phyloP scores from a whole-genome alignment of 2,888 invertebrate genomes.

The Amiota mariae region DNA sequence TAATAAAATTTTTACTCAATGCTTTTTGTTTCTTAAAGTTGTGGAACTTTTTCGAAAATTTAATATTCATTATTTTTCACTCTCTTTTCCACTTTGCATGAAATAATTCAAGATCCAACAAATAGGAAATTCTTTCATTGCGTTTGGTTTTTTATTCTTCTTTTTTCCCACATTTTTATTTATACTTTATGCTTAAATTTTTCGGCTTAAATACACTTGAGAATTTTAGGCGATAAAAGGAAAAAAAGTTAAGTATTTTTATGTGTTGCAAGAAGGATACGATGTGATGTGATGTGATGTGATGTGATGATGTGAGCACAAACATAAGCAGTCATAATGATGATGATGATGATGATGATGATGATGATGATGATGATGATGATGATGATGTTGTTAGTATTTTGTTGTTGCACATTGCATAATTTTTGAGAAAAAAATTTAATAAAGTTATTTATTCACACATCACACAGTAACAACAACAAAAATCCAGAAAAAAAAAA shows the following conservation, averaged over 20 bases:
- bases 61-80: constrained; percentile 10
- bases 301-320: too few species aligned
- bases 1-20: too few species aligned
- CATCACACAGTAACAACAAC: constrained; percentile 1
- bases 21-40: too few species aligned
- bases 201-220: constrained; percentile 18
- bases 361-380: too few species aligned
- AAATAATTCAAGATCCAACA: background rate
- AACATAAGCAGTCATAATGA: too few species aligned
- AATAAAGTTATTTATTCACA: constrained; percentile 10
- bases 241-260: background rate
- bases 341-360: too few species aligned
- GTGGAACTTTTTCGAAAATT: background rate
- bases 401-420: constrained; percentile 6
- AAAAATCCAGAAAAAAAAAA: background rate
- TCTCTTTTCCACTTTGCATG: background rate
- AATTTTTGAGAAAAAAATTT: constrained; percentile 16
- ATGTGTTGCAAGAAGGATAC: background rate
- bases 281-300: too few species aligned
- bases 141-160: background rate
- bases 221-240: background rate
- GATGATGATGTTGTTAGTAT: too few species aligned
- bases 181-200: background rate
- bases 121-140: background rate
- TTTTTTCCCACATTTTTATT: background rate